Conservation (phyloP, 2,113 vertebrate species). For the Pandion haliaetus region DNA sequence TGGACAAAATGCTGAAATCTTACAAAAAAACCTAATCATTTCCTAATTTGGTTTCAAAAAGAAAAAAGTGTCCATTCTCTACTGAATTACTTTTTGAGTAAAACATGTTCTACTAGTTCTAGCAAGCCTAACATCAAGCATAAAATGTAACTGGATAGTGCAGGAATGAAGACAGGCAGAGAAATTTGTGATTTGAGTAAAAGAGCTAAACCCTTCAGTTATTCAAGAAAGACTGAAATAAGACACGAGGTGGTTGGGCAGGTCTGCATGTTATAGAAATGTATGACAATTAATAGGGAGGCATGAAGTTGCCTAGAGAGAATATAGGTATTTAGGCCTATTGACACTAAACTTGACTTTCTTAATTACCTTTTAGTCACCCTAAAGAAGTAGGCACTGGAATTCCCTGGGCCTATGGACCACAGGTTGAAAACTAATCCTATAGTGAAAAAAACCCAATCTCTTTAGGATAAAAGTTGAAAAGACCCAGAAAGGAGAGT, state of each 20-base stretch:
- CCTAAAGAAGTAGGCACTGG: background rate
- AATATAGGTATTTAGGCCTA: background rate
- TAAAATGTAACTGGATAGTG: background rate
- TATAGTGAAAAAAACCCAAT: background rate
- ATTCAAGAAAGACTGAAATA: background rate
- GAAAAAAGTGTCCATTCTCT: background rate
- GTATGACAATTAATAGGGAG: background rate
- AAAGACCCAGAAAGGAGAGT: background rate
- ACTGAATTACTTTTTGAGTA: background rate
- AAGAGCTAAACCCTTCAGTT: background rate
- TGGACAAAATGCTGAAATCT: background rate
- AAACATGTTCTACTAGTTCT: background rate
- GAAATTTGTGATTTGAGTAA: background rate
- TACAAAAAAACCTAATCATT: accelerated
- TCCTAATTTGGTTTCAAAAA: background rate
- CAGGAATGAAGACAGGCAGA: background rate
- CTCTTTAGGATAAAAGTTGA: background rate
- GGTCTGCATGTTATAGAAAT: background rate
- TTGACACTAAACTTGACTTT: background rate
- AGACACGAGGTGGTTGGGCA: background rate
- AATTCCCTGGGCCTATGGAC: background rate
- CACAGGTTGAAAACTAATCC: background rate
- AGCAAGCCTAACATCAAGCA: background rate
- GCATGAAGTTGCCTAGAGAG: background rate
- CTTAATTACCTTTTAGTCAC: background rate